Base-by-base conservation (phyloP, 2,113 vertebrate species). In the Malurus elegans region DNA sequence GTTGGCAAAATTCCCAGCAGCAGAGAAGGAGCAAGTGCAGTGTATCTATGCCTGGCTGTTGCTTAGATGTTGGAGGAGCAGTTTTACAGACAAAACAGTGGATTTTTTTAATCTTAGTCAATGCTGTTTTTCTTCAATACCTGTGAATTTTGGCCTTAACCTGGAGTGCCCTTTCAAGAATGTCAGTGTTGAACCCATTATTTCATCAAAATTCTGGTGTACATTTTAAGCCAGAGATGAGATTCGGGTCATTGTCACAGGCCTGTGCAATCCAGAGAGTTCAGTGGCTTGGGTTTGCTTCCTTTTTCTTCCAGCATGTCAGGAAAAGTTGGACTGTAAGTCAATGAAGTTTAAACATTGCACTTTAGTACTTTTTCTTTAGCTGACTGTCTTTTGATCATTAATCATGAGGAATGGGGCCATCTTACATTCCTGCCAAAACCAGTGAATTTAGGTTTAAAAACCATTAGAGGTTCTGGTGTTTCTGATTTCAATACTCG, bases 11-110 rank as follows among this genome's bases (percentile, higher is more conserved):
- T 28, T 93, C 88, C 83, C 75, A 88, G 47, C 14, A 38, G 60
- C 28, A 24, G 78, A 20, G 67, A 62, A 93, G 48, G n/a, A 92
- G 84, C 91, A 96, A 93, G 93, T 93, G 74, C 48, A 34, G 36
- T 62, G 9, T 11, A 15, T 66, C 47, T 57, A 10, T 69, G 47
- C 31, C 28, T 65, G 24, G 34, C 42, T 79, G 14, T 8, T 66
- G 44, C 70, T 57, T 70, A 45, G 26, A n/a, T 38, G 18, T 44
- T 50, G 26, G 47, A 73, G 45, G 61, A 76, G 25, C 8, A 47
- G 32, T 50, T 75, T 65, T 69, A 51, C 14, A 60, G 56, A 45
- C 4, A 34, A 81, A 80, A 26, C 0, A 25, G 3, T 16, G 15
- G 6, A 7, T 6, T 23, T n/a, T 48, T 62, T 20, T 11, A 4